Evolutionary conservation across 2,888 invertebrate species (phyloP), one percentile per base, ranked within the genome.

Genomic region (Crioceris asparagi): DNA sequence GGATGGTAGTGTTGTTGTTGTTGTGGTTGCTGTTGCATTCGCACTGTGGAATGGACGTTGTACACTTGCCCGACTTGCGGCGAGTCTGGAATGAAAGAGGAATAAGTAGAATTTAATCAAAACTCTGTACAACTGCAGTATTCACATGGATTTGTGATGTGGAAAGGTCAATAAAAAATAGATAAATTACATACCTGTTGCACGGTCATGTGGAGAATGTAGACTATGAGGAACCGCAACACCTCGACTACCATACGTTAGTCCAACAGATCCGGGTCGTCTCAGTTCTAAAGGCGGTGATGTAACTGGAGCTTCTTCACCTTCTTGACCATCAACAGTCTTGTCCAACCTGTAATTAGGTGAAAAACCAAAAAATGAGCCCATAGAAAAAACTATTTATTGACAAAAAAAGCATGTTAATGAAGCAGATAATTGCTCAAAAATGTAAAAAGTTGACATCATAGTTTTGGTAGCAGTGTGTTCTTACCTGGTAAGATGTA

Each of bases 281-380:
- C 83, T 72, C 53, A 83, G 61, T 64, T 84, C 84, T 52, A 83
- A 63, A 18, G 84, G 82, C 49, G 84, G 82, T 30, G 61, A 61
- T 8, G 62, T 61, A 6, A 61, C 59, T 2, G 66, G 65, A 19
- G 64, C 65, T 48, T 66, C 66, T 50, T 65, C 66, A n/a, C 64
- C 65, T 51, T 66, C 66, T 41, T 63, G 64, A 2, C 63, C 61
- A 46, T 65, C 65, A 3, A 52, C 54, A 8, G 49, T 41, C 44
- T 53, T 53, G 23, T 54, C 54, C 15, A 54, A 32, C 27, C 43
- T n/a, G n/a, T n/a, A n/a, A n/a, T n/a, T n/a, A n/a, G n/a, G n/a
- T n/a, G n/a, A n/a, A n/a, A n/a, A n/a, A n/a, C n/a, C n/a, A n/a
- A n/a, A n/a, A n/a, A n/a, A n/a, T n/a, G n/a, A n/a, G n/a, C n/a